Evolutionary conservation across 2,888 invertebrate genomes (phyloP), one percentile per base, ranked within the genome.

Genomic region (Plutella xylostella): DNA sequence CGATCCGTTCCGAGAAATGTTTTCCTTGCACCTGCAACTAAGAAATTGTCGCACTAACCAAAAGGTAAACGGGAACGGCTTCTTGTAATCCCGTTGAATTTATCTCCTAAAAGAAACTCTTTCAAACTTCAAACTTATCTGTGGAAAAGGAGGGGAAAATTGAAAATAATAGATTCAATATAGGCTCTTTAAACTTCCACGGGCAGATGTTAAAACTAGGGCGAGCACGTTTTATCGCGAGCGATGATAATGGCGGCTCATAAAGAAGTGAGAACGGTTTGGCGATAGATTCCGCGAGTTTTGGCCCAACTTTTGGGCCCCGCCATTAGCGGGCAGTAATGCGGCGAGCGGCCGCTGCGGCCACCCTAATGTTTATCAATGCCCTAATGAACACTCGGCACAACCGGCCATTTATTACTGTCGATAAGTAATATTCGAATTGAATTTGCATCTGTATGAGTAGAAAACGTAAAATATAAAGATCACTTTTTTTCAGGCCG

Each of bases 211-310:
- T 75, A 68, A 71, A 77, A 78, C 72, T 73, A 62, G 62, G 64
- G 61, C 65, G 63, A 69, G 67, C 79, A 9, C 77, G 79, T 65
- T 58, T 67, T 74, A 72, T 70, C 74, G 68, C 71, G 65, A 68
- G 64, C 69, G 74, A 73, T 74, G 79, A 78, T 82, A 82, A 82
- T 82, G 82, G 76, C 55, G 52, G 72, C 65, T 68, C 80, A 72
- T 82, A 82, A 82, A 80, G 80, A 79, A 75, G 66, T 66, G 65
- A 65, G 57, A 60, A 63, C 66, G 57, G 64, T 59, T 18, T 20
- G 20, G 19, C 76, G 76, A 80, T 80, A 79, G 80, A 77, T 82
- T 77, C 63, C 71, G 67, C 65, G 72, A 79, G 72, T 79, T 79
- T n/a, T n/a, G n/a, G n/a, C 65, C 72, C 72, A 80, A 80, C 73